Base-by-base conservation (phyloP, 2,797 vertebrate genomes). In the Borostomias antarcticus region DNA sequence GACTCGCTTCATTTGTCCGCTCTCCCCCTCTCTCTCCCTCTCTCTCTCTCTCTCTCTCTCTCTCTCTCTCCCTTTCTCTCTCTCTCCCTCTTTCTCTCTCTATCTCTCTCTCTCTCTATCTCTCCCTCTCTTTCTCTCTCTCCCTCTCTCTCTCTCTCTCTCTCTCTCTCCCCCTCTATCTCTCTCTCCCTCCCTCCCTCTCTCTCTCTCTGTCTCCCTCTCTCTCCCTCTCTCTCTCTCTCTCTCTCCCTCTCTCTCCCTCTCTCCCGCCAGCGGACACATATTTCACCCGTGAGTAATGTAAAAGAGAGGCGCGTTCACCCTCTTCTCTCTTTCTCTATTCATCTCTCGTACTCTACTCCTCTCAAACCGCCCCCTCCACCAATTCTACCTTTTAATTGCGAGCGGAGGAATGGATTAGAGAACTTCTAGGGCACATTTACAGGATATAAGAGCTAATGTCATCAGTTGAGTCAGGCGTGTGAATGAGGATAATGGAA, bases 281-380 rank as follows among this genome's bases (percentile, higher is more conserved):
- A 85, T 86, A 75, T 51, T 84, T 86, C 66, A 66, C 67, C 73
- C 0, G 0, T 86, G 86, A 89, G 81, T 84, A 79, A 89, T 84
- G 80, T 74, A 47, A 30, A 11, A 45, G 26, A 61, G 25, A 45
- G 40, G n/a, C 26, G 48, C 28, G 58, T 52, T n/a, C 19, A 28
- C 33, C 43, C 68, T 47, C 40, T 48, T 40, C 23, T 15, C 28
- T 40, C 13, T 29, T 40, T 48, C 40, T 37, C 30, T 37, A 26
- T 32, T 30, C 53, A 32, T 30, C 53, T 40, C 26, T 25, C 25
- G 19, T 25, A 26, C 37, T 35, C 21, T 23, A 19, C 9, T n/a
- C 26, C 66, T 19, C 43, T 19, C 45, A 15, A 17, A 32, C 45
- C 19, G 29, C 19, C 15, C 19, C 13, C 33, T 10, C 19, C 19